Evolutionary conservation across 2,888 invertebrate genomes (phyloP).

Genomic region (Lasioglossum villosulum): DNA sequence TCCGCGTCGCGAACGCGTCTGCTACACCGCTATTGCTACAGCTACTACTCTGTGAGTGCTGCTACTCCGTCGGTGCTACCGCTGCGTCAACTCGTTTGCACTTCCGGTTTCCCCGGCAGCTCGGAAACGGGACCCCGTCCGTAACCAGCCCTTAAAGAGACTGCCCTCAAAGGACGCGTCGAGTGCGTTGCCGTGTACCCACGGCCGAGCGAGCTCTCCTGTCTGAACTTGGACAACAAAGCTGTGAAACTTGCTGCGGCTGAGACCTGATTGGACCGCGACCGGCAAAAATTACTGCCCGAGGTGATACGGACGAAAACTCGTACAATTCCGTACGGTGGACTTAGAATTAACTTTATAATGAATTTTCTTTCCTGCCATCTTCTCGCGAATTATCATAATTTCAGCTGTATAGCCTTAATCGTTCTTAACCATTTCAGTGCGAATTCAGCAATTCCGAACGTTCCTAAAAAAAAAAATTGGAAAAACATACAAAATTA

Average conservation of each 20-base stretch:
- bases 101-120: slow-evolving; percentile 36
- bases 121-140: slow-evolving; percentile 64
- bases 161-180: slow-evolving; percentile 55
- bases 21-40: not conserved
- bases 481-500: too few relatives aligned
- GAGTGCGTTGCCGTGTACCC: slow-evolving; percentile 37
- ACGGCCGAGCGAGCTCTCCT: slow-evolving; percentile 19
- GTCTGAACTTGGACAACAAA: slow-evolving; percentile 29
- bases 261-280: slow-evolving; percentile 2
- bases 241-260: slow-evolving; percentile 13
- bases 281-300: not conserved
- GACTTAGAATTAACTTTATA: not conserved
- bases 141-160: slow-evolving; percentile 54
- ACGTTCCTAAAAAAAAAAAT: too few relatives aligned
- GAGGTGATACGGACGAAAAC: not conserved
- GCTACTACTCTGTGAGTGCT: not conserved
- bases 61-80: not conserved
- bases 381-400: too few relatives aligned
- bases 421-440: too few relatives aligned
- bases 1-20: slow-evolving; percentile 16
- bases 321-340: not conserved
- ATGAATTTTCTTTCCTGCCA: not conserved
- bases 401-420: too few relatives aligned
- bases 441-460: too few relatives aligned
- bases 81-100: slow-evolving; percentile 35